These are phyloP conservation scores for Meloidogyne hapla DNA, from an alignment of 1,140 invertebrate species.

Conservation along the genomic window DNA sequence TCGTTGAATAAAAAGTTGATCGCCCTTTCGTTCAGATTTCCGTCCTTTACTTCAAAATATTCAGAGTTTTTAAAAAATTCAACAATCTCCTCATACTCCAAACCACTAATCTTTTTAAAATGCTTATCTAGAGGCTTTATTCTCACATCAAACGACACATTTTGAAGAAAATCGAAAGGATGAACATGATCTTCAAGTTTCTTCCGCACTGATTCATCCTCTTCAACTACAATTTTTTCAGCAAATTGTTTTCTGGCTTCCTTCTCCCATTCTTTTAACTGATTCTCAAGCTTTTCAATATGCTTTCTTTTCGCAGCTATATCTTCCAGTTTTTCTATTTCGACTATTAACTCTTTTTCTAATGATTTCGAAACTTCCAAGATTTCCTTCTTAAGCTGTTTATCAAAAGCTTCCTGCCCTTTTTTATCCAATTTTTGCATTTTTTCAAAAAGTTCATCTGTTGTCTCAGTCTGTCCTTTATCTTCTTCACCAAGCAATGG, in stretches of 20 bases:
- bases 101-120: neutral
- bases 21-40: neutral
- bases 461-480: no score
- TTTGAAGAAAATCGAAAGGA: slow-evolving; percentile 1
- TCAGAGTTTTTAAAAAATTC: neutral
- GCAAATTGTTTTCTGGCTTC: neutral
- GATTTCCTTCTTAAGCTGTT: neutral
- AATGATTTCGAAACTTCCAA: neutral
- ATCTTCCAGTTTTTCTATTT: neutral
- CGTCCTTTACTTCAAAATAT: neutral
- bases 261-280: neutral
- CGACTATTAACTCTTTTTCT: neutral
- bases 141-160: neutral
- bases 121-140: neutral
- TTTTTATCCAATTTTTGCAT: neutral
- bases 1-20: neutral
- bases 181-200: neutral
- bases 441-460: neutral
- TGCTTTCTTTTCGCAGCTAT: neutral
- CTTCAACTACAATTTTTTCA: neutral
- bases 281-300: neutral
- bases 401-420: neutral
- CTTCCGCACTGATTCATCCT: neutral
- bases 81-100: neutral
- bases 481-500: neutral